These are phyloP conservation scores for Lasioglossum leucozonium DNA, from an alignment of 2,888 invertebrate species.

Conservation along the genomic window DNA sequence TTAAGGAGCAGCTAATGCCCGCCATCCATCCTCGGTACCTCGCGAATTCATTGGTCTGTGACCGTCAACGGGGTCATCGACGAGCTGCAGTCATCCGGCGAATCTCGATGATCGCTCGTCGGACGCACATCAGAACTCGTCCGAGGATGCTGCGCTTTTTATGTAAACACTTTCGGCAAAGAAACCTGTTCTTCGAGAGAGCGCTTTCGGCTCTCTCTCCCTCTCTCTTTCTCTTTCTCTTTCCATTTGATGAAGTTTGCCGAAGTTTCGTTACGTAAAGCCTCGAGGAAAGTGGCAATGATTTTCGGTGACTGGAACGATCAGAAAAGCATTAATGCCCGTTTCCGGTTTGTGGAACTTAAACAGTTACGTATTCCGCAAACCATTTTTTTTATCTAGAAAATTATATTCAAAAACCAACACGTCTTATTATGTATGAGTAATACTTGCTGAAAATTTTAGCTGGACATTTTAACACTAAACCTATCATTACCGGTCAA, in stretches of 20 bases:
- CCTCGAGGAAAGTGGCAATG: neutral
- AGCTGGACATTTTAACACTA: no score
- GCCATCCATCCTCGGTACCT: conserved; percentile 57
- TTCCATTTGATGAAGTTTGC: neutral
- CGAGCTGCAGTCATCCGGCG: conserved; percentile 19
- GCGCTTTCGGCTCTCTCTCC: neutral
- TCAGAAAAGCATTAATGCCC: neutral
- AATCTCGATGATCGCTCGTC: conserved; percentile 6
- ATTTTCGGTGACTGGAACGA: neutral
- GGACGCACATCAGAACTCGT: neutral
- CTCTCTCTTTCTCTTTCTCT: neutral
- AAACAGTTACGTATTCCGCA: no score
- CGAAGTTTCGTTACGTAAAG: conserved; percentile 9
- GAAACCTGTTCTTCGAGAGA: conserved; percentile 7
- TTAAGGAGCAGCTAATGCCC: conserved; percentile 63
- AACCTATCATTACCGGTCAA: no score
- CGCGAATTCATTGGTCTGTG: conserved; percentile 58
- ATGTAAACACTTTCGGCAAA: neutral
- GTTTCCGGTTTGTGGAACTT: neutral
- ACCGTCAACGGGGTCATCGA: conserved; percentile 49
- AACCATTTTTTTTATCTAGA: no score
- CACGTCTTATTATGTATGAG: no score
- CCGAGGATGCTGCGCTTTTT: neutral
- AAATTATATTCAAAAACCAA: neutral
- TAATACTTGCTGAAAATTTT: no score